These are phyloP conservation scores for Macrobrachium rosenbergii DNA, from an alignment of 1,140 invertebrate genomes.

Conservation along the genomic window DNA sequence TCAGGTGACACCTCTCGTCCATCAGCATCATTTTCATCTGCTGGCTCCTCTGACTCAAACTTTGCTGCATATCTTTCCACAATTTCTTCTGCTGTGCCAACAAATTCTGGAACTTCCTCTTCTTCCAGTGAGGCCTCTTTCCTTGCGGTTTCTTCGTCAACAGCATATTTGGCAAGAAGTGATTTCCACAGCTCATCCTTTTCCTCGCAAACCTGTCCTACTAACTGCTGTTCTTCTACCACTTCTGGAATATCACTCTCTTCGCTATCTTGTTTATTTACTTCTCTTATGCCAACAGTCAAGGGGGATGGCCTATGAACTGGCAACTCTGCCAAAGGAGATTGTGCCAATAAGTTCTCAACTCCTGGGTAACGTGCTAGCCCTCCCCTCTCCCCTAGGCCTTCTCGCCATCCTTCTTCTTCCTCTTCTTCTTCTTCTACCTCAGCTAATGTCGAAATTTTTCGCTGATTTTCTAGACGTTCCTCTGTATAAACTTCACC, in stretches of 20 bases:
- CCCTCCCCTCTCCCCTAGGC: slow-evolving; percentile 31
- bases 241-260: neutral
- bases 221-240: neutral
- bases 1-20: slow-evolving; percentile 20
- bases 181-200: slow-evolving; percentile 50
- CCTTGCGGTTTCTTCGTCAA: slow-evolving; percentile 28
- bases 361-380: slow-evolving; percentile 54
- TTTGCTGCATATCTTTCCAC: slow-evolving; percentile 49
- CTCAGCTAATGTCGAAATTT: neutral
- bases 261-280: slow-evolving; percentile 34
- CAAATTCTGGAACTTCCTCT: slow-evolving; percentile 42
- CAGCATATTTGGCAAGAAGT: slow-evolving; percentile 38
- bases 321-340: slow-evolving; percentile 32
- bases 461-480: neutral
- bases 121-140: neutral
- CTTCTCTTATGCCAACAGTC: neutral
- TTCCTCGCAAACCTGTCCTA: neutral
- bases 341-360: slow-evolving; percentile 57
- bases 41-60: slow-evolving; percentile 35
- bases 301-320: slow-evolving; percentile 21
- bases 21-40: neutral
- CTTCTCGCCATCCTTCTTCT: slow-evolving; percentile 41
- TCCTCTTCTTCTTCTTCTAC: slow-evolving; percentile 52
- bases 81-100: slow-evolving; percentile 53
- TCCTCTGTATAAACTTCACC: neutral